A percentile compares a stretch with the other conserved stretches of the same genome.
Evolutionary conservation across 2,888 invertebrate species (phyloP).

Genomic region (Pedicia rivosa): DNA sequence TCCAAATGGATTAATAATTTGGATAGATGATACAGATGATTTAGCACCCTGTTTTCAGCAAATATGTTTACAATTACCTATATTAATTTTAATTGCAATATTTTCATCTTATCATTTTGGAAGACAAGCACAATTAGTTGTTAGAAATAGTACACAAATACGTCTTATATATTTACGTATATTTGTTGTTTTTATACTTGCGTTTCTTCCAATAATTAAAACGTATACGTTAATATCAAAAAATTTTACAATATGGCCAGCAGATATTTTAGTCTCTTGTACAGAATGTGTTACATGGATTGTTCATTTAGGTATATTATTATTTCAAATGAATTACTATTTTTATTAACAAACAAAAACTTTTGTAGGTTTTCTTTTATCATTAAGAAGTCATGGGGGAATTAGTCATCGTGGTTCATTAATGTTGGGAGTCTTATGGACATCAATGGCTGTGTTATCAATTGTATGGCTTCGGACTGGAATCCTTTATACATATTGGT

Average conservation of each 20-base stretch:
- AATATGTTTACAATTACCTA: conserved; percentile 60
- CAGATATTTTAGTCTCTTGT: conserved; percentile 54
- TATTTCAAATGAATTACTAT: not conserved
- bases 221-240: conserved; percentile 45
- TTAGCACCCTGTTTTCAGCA: conserved; percentile 76
- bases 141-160: conserved; percentile 44
- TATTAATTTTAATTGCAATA: conserved; percentile 53
- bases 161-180: conserved; percentile 47
- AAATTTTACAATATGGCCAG: conserved; percentile 36
- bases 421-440: conserved; percentile 49
- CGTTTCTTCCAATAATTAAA: conserved; percentile 49
- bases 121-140: conserved; percentile 42
- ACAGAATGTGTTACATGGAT: conserved; percentile 65
- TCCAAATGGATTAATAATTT: conserved; percentile 49
- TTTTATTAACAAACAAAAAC: too few species aligned
- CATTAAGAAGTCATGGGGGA: conserved; percentile 44
- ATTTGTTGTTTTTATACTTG: conserved; percentile 42
- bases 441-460: conserved; percentile 46
- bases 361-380: conserved; percentile 37
- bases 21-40: conserved; percentile 53
- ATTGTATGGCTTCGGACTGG: conserved; percentile 53
- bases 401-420: conserved; percentile 60
- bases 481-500: conserved; percentile 35
- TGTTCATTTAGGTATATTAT: conserved; percentile 53
- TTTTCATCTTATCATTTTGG: conserved; percentile 72